Base-by-base conservation (phyloP, 1,140 invertebrate species). In the Trachelipus rathkii region DNA sequence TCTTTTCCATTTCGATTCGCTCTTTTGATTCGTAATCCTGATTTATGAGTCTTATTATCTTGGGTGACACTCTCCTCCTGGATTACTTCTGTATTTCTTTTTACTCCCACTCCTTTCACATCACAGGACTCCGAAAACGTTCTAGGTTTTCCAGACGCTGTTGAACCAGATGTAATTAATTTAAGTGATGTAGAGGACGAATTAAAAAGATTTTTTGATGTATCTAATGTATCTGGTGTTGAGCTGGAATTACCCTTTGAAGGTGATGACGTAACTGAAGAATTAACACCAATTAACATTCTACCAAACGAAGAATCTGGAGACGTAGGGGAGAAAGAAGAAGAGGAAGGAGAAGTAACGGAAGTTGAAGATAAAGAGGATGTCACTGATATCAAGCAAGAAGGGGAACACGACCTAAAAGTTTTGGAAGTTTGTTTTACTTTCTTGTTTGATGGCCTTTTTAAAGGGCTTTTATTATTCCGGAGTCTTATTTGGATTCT, bases 21-120 rank as follows among this genome's bases (percentile, higher is more conserved):
- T 60, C 50, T 60, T 60, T 60, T 60, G 50, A 60, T 60, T 60
- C 50, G 50, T 60, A 60, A 60, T 60, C 50, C 50, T 60, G 50
- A 60, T 60, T 60, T 60, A 60, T 60, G 50, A 8, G 11, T 60
- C 50, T 60, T 60, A 60, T 60, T 60, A 60, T 60, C 50, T 60
- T 19, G 50, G 50, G 19, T 60, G 50, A 60, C 50, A 60, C 50
- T 60, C 50, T 60, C 50, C 50, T 60, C n/a, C 33, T 60, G 11
- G 50, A 60, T 33, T 33, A 6, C 33, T 33, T 33, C 33, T 33
- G 33, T 33, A 33, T 33, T 60, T 60, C 50, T n/a, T 60, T 60
- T 8, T 60, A 15, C 50, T 60, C 50, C 50, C 19, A n/a, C 50
- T 60, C 19, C 50, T 19, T 33, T 33, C 33, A 1, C 6, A 33